These are phyloP conservation scores for Genyomyrus donnyi DNA, from an alignment of 2,113 vertebrate species.

Conservation along the genomic window DNA sequence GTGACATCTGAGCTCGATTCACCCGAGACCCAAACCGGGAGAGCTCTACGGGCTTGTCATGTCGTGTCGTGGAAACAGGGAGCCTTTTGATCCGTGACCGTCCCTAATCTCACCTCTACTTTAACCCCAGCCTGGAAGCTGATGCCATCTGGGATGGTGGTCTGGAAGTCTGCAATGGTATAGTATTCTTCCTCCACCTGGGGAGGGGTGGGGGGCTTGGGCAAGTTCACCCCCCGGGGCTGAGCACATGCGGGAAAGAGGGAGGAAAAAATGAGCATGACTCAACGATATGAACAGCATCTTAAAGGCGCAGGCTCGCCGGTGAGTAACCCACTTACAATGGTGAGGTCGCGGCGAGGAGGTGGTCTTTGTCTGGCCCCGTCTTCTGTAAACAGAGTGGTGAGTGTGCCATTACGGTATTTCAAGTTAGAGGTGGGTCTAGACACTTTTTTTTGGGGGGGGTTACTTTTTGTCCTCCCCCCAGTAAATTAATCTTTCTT, in stretches of 20 bases:
- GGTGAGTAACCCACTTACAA: slow-evolving; percentile 67
- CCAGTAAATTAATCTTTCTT: not conserved
- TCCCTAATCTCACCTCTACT: slow-evolving; percentile 73
- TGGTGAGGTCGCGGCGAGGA: slow-evolving; percentile 91
- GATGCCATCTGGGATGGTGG: slow-evolving; percentile 93
- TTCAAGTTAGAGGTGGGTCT: not conserved
- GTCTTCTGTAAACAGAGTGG: slow-evolving; percentile 59
- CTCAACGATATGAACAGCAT: not conserved
- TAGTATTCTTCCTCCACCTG: slow-evolving; percentile 96
- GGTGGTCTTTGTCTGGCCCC: slow-evolving; percentile 87
- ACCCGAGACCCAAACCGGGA: no score
- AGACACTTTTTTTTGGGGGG: not conserved
- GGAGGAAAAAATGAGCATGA: not conserved
- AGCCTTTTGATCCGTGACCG: not conserved
- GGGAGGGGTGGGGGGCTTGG: slow-evolving; percentile 86
- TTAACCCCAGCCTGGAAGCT: slow-evolving; percentile 95
- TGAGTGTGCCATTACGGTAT: no score
- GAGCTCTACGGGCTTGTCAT: not conserved
- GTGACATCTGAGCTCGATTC: not conserved
- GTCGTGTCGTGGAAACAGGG: not conserved
- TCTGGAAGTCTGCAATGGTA: slow-evolving; percentile 97
- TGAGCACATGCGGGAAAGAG: slow-evolving; percentile 34
- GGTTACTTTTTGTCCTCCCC: not conserved
- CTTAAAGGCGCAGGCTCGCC: not conserved
- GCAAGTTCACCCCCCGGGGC: slow-evolving; percentile 86